Base-by-base conservation (phyloP, 2,888 invertebrate genomes). In the Galerucella calmariensis region DNA sequence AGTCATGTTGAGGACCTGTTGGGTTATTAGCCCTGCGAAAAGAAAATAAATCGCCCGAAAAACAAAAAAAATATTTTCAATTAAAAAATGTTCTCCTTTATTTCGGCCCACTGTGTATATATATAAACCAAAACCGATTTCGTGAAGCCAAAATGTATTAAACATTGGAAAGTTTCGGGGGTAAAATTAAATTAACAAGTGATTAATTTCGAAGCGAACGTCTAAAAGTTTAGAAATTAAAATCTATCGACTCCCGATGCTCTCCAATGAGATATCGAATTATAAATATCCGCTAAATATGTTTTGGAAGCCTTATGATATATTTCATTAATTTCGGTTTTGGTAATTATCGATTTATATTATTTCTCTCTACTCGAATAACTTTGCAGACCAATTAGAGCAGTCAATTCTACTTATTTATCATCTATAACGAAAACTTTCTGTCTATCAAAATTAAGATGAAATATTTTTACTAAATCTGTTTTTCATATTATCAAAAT, bases 211-310 rank as follows among this genome's bases (percentile, higher is more conserved):
- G 74, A 74, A 66, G 74, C 74, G 68, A 77, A 73, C 78, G 78
- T 78, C 78, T 78, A 72, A 78, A 82, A 82, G 80, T 81, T 82
- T 82, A 67, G 75, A 81, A 82, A 82, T 82, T 81, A 81, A 82
- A 82, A 82, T 82, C 81, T 82, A 82, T 82, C 81, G 82, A 82
- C 82, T 81, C 77, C 78, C 78, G 79, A 82, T 79, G 78, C 80
- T 79, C 79, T 79, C 77, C 79, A 78, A 81, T 82, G 82, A 81
- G 78, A 81, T 81, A 82, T 82, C 79, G 81, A 81, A 81, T 81
- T 80, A 80, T 80, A 79, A 80, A 79, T 80, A 80, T 78, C 75
- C 72, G 74, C 77, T 79, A 77, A 78, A 78, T 78, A 78, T 78
- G 78, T 77, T 78, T 78, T 78, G 77, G 78, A 78, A 77, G 78